These are phyloP conservation scores for Pluvialis apricaria DNA, from an alignment of 2,113 vertebrate genomes.

Conservation along the genomic window DNA sequence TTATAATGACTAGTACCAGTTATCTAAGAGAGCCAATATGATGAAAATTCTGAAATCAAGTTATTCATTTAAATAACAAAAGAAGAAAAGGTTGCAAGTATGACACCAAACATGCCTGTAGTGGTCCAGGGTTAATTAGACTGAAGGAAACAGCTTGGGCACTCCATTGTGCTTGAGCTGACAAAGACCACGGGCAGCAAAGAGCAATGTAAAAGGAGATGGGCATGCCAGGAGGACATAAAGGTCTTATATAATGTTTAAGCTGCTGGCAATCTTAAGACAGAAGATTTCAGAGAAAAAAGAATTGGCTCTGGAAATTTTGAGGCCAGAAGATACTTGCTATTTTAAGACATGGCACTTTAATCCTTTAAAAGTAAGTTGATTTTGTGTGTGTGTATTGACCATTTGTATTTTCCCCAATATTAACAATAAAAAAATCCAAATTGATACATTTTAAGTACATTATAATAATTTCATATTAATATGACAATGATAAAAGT, in stretches of 20 bases:
- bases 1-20: neutral
- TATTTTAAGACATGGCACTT: neutral
- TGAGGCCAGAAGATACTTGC: neutral
- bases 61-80: conserved; percentile 36
- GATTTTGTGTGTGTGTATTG: neutral
- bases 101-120: neutral
- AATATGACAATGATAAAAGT: neutral
- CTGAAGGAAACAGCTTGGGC: conserved; percentile 26
- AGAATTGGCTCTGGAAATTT: neutral
- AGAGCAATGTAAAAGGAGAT: neutral
- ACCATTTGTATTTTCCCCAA: neutral
- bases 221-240: neutral
- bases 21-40: neutral
- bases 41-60: neutral
- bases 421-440: neutral
- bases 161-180: conserved; percentile 11
- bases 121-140: conserved; percentile 51
- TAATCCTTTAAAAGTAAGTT: neutral
- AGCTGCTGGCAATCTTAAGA: conserved; percentile 35
- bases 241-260: conserved; percentile 13
- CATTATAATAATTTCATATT: neutral
- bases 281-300: neutral
- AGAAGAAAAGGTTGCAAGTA: neutral
- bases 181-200: neutral
- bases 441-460: neutral